Percentiles rank a stretch among this genome's conserved stretches.
Conservation (phyloP, 64 coral and sea anemone species). For the Montipora foliosa region DNA sequence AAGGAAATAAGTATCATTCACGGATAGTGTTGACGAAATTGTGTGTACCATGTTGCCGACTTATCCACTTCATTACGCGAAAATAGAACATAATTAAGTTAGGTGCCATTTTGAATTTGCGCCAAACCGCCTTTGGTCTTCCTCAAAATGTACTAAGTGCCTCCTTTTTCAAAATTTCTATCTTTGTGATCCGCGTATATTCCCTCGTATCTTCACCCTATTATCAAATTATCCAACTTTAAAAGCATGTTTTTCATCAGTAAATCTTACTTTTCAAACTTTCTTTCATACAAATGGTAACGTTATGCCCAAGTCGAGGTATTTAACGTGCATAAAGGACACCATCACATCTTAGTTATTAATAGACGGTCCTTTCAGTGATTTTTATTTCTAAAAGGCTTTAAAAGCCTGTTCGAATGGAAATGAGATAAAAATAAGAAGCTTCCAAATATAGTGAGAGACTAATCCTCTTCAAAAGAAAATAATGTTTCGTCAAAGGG, state of each 20-base stretch:
- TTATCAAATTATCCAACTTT: too few species aligned
- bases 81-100: background rate
- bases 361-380: background rate
- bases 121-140: background rate
- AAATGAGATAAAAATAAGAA: constrained; percentile 45
- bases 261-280: too few species aligned
- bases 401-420: background rate
- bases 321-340: too few species aligned
- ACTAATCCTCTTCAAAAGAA: constrained; percentile 35
- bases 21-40: background rate
- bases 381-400: background rate
- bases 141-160: background rate
- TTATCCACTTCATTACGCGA: background rate
- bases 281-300: too few species aligned
- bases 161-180: background rate
- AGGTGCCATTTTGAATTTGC: background rate
- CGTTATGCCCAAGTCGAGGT: too few species aligned
- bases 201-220: too few species aligned
- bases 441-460: constrained; percentile 45
- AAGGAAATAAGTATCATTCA: background rate
- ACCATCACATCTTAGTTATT: background rate
- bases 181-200: too few species aligned
- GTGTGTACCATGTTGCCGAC: background rate
- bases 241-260: too few species aligned
- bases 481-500: background rate